Evolutionary conservation across 2,797 vertebrate species (phyloP), one percentile per base, ranked within the genome.

Genomic region (Neoniphon sammara): DNA sequence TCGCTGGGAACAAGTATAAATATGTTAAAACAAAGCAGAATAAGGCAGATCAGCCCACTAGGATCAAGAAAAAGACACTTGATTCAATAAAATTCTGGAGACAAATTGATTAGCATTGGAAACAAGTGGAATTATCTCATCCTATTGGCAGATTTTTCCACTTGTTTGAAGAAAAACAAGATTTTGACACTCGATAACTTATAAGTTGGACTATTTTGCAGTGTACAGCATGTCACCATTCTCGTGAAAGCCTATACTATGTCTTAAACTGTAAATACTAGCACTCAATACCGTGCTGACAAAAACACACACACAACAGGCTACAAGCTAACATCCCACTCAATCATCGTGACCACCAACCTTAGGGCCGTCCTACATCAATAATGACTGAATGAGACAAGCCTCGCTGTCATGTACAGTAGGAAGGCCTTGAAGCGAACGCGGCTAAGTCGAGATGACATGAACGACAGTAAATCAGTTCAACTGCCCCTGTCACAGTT

Each of bases 391-490:
- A 80, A 75, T 20, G 20, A 64, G 50, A 42, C 30, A 9, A 15
- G n/a, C 42, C 15, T 18, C 34, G 68, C 44, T 17, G 5, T 49
- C 66, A 14, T 34, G 66, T 55, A 46, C 69, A 60, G 39, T 60
- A 71, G n/a, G 47, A 50, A 57, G 81, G 72, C 85, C 88, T 86
- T 85, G 71, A 66, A 78, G 70, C 25, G 69, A 60, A 73, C 25
- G 2, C 25, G 25, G 66, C 36, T 65, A 39, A 64, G 21, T 49
- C 49, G 25, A 47, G 73, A 76, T 62, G 73, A 72, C 72, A 73
- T 55, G 20, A 18, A 31, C 72, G 67, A 58, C 58, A 34, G 74
- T 80, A 75, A 73, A 86, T 89, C 78, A 80, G 31, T 57, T 67
- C 64, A 59, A 68, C 66, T 61, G 76, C 52, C 7, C 54, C 66